Conservation (phyloP, 53 echinoderm and acorn worm species). For the Zoroaster sp. region DNA sequence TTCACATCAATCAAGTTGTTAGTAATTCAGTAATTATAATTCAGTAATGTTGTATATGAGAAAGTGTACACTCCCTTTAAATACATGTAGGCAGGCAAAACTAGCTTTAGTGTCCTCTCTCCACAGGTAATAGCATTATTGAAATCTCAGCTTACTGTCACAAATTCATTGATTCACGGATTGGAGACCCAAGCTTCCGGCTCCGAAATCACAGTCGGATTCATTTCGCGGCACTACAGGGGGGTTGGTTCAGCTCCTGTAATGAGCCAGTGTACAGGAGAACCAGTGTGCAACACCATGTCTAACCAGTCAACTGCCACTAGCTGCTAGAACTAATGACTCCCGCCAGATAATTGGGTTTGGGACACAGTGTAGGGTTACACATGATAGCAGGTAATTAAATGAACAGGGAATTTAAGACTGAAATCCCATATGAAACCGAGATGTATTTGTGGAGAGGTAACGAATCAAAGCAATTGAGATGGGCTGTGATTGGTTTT, state of each 20-base stretch:
- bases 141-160: constrained; percentile 2
- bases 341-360: constrained; percentile 7
- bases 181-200: constrained; percentile 1
- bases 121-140: neutral
- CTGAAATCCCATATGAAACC: constrained; percentile 20
- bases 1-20: too few relatives aligned
- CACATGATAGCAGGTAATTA: constrained; percentile 22
- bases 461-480: constrained; percentile 4
- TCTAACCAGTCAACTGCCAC: neutral
- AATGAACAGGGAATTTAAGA: constrained; percentile 27
- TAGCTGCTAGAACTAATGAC: constrained; percentile 47
- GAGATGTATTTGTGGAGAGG: neutral
- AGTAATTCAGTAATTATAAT: too few relatives aligned
- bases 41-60: too few relatives aligned
- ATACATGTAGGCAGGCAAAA: neutral
- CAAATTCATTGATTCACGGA: constrained; percentile 7
- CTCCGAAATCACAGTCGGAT: neutral
- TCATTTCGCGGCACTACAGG: neutral
- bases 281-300: neutral
- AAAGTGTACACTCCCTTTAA: too few relatives aligned
- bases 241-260: neutral
- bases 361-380: constrained; percentile 17
- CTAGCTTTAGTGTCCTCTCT: neutral
- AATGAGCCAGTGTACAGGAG: neutral
- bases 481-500: neutral